These are phyloP conservation scores for Diaperis boleti DNA, from an alignment of 2,888 invertebrate species.

Conservation along the genomic window DNA sequence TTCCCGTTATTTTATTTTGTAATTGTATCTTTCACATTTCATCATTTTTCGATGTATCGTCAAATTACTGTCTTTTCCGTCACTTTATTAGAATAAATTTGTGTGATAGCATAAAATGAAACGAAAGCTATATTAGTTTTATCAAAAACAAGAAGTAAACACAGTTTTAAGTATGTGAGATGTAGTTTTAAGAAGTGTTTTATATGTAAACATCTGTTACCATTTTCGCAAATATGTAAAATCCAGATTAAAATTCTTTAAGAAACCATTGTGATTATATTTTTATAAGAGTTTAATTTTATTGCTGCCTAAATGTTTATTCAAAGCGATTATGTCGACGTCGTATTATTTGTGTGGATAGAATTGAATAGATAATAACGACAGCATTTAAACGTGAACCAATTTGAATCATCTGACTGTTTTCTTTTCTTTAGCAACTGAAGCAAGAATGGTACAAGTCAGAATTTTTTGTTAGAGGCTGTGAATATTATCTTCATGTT, in stretches of 20 bases:
- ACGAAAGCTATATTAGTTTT: conserved; percentile 16
- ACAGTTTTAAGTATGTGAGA: conserved; percentile 41
- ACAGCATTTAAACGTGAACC: conserved; percentile 37
- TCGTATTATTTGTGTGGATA: conserved; percentile 2
- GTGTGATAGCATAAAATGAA: conserved; percentile 26
- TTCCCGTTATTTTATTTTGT: background rate
- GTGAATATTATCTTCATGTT: conserved; percentile 59
- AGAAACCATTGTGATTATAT: conserved; percentile 38
- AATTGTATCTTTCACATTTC: conserved; percentile 19
- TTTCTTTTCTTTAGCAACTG: conserved; percentile 19
- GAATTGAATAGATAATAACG: conserved; percentile 12
- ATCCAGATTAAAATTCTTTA: conserved; percentile 25
- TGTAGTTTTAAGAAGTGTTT: conserved; percentile 42
- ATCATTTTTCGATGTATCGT: conserved; percentile 14
- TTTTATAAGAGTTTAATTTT: conserved; percentile 35
- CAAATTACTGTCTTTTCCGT: conserved; percentile 22
- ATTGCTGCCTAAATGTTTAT: conserved; percentile 36
- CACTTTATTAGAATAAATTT: conserved; percentile 25
- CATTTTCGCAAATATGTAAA: conserved; percentile 42
- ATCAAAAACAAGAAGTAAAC: conserved; percentile 19
- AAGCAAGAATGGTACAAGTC: conserved; percentile 41
- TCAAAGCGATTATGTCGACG: background rate
- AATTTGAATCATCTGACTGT: conserved; percentile 34
- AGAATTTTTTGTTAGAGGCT: conserved; percentile 58
- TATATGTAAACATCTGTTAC: conserved; percentile 44